These are phyloP conservation scores for Antheraea mylitta DNA, from an alignment of 1,140 invertebrate species.

Conservation along the genomic window DNA sequence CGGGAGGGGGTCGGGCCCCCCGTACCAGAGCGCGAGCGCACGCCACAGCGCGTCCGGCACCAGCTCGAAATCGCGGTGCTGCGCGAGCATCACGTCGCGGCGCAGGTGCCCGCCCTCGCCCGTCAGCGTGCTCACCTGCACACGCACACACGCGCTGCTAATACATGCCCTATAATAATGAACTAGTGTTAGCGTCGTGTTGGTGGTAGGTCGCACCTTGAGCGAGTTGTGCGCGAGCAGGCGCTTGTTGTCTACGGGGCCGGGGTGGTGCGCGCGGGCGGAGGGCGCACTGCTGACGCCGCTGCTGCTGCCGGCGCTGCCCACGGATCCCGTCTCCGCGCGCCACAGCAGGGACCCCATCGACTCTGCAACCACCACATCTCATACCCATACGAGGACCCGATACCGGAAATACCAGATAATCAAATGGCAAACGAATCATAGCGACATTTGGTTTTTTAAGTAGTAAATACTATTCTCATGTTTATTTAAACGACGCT, in stretches of 20 bases:
- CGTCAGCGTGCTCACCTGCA: constrained; percentile 82
- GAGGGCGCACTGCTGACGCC: constrained; percentile 80
- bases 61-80: constrained; percentile 90
- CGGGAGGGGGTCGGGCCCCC: constrained; percentile 88
- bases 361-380: constrained; percentile 64
- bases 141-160: background rate
- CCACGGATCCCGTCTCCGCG: constrained; percentile 75
- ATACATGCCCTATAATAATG: no score
- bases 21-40: constrained; percentile 91
- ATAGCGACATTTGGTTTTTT: no score
- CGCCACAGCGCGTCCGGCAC: constrained; percentile 92
- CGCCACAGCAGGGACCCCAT: constrained; percentile 79
- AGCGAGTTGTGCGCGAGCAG: constrained; percentile 81
- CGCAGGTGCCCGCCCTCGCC: constrained; percentile 91
- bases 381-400: no score
- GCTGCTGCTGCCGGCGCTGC: constrained; percentile 80
- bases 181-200: no score
- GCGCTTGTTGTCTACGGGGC: constrained; percentile 88
- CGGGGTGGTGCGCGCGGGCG: constrained; percentile 78
- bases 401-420: no score
- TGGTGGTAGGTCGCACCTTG: constrained; percentile 73
- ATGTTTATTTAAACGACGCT: no score
- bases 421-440: no score
- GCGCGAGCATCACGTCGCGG: constrained; percentile 83
- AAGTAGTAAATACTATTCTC: no score